Evolutionary conservation across 2,888 invertebrate genomes (phyloP).

Genomic region (Abrostola triplasia): DNA sequence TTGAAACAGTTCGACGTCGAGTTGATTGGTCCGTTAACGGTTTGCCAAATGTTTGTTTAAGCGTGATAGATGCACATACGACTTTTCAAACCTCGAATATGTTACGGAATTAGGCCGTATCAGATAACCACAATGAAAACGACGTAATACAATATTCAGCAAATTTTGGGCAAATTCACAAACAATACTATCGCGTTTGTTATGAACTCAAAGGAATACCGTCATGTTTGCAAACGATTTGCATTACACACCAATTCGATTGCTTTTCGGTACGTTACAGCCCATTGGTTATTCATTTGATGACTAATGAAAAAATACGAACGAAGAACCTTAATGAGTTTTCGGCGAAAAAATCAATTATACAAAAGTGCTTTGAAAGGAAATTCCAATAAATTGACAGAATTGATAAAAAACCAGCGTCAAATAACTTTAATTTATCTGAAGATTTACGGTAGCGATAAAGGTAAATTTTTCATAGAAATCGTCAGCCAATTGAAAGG

Average conservation of each 20-base stretch:
- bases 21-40: conserved; percentile 40
- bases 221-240: conserved; percentile 63
- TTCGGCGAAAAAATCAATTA: conserved; percentile 41
- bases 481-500: conserved; percentile 60
- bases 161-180: conserved; percentile 39
- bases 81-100: conserved; percentile 5
- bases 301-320: conserved; percentile 30
- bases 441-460: conserved; percentile 44
- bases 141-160: conserved; percentile 36
- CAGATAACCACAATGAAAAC: conserved; percentile 6
- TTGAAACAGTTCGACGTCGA: conserved; percentile 32
- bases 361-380: conserved; percentile 30
- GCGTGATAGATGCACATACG: conserved; percentile 5
- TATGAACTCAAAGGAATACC: conserved; percentile 56
- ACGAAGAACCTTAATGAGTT: conserved; percentile 34
- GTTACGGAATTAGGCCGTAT: conserved; percentile 25
- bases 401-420: conserved; percentile 34
- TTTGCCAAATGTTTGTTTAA: conserved; percentile 33
- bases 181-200: conserved; percentile 45
- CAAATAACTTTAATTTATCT: conserved; percentile 44
- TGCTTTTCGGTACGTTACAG: conserved; percentile 23
- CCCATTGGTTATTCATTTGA: conserved; percentile 17
- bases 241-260: conserved; percentile 58
- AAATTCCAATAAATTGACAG: conserved; percentile 42
- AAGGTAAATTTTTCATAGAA: conserved; percentile 53